These are phyloP conservation scores for Urocynchramus pylzowi DNA, from an alignment of 2,113 vertebrate species.

Conservation along the genomic window DNA sequence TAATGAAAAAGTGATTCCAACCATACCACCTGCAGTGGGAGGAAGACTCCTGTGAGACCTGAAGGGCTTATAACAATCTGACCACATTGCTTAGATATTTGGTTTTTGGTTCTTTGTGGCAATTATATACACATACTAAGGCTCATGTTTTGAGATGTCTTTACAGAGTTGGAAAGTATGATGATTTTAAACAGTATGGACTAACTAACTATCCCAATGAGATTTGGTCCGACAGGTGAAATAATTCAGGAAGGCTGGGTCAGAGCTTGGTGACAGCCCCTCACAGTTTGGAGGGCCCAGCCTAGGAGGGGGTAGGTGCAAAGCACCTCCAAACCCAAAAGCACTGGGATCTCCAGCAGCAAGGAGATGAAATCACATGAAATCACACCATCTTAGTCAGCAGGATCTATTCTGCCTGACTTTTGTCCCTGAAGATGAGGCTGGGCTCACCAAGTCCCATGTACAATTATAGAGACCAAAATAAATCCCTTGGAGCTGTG, in stretches of 20 bases:
- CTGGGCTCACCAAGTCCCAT: not conserved
- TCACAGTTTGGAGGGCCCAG: fast-evolving
- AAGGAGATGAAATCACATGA: not conserved
- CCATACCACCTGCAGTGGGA: fast-evolving
- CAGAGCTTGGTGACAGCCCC: not conserved
- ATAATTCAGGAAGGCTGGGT: not conserved
- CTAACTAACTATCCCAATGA: not conserved
- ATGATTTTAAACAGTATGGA: not conserved
- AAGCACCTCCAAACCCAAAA: not conserved
- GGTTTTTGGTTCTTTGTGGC: not conserved
- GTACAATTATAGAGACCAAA: not conserved
- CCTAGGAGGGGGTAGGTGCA: fast-evolving
- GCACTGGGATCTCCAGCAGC: not conserved
- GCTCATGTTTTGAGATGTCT: not conserved
- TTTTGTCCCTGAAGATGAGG: not conserved
- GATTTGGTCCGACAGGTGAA: not conserved
- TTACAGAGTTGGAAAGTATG: not conserved
- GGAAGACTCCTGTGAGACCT: not conserved
- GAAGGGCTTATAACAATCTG: not conserved
- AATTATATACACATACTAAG: not conserved
- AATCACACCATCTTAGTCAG: not conserved
- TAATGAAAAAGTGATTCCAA: not conserved
- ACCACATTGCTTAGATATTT: not conserved
- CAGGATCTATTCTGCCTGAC: not conserved
- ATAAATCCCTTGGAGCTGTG: not conserved